phyloP scores from a whole-genome alignment of 2,888 invertebrate species.

The Coelogynopora nodosa region DNA sequence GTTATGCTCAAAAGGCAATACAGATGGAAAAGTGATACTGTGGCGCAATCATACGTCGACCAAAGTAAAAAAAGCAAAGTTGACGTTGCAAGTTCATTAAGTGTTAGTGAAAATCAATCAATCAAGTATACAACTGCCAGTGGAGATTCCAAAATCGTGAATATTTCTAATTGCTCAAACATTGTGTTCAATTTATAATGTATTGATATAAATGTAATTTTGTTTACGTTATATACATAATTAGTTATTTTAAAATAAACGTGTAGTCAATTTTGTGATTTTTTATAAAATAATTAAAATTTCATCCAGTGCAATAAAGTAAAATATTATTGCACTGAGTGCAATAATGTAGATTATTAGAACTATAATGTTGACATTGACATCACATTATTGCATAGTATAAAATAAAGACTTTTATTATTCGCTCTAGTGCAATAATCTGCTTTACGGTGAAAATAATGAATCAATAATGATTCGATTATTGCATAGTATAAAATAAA shows the following conservation, averaged over 20 bases:
- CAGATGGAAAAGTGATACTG: slow-evolving; percentile 29
- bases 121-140: slow-evolving; percentile 31
- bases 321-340: slow-evolving; percentile 31
- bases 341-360: slow-evolving; percentile 28
- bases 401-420: slow-evolving; percentile 1
- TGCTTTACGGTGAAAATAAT: slow-evolving; percentile 1
- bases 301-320: slow-evolving; percentile 31
- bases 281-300: slow-evolving; percentile 31
- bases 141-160: slow-evolving; percentile 31
- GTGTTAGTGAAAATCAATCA: slow-evolving; percentile 19
- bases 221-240: slow-evolving; percentile 31
- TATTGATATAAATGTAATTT: slow-evolving; percentile 31
- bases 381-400: slow-evolving; percentile 27
- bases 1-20: slow-evolving; percentile 31
- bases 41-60: slow-evolving; percentile 31
- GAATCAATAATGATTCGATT: slow-evolving; percentile 19
- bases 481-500: slow-evolving; percentile 29
- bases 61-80: slow-evolving; percentile 23
- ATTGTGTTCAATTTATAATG: slow-evolving; percentile 31
- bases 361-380: slow-evolving; percentile 27
- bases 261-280: slow-evolving; percentile 28
- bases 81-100: slow-evolving; percentile 28
- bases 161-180: slow-evolving; percentile 31
- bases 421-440: background rate
- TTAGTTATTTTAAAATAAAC: slow-evolving; percentile 31